phyloP scores from a whole-genome alignment of 2,797 vertebrate genomes.

The Poeciliopsis turneri region DNA sequence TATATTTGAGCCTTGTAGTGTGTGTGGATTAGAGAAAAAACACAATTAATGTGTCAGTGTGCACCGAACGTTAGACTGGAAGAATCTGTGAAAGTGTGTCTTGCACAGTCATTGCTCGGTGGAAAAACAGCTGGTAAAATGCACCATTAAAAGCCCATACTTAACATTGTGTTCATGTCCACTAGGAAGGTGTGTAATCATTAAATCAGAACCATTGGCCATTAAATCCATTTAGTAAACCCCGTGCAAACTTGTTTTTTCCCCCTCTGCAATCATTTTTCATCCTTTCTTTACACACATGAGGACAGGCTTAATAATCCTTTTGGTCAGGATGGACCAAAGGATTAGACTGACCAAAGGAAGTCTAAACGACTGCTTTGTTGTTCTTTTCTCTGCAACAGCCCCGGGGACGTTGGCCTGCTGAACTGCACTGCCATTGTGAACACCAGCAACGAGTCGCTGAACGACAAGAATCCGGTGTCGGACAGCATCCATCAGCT shows the following conservation, averaged over 20 bases:
- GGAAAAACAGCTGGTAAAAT: neutral
- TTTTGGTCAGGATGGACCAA: neutral
- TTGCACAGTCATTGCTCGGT: neutral
- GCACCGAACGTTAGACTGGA: neutral
- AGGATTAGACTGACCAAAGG: neutral
- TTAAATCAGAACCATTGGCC: neutral
- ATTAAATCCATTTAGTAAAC: neutral
- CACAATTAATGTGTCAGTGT: too few species aligned
- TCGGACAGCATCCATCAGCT: constrained; percentile 91
- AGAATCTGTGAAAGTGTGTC: neutral
- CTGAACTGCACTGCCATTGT: constrained; percentile 95
- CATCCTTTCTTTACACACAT: neutral
- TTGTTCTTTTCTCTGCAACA: constrained; percentile 50
- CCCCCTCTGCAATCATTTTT: neutral
- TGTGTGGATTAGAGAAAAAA: too few species aligned
- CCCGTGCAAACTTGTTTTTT: neutral
- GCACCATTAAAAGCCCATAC: neutral
- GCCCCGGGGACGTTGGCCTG: constrained; percentile 89
- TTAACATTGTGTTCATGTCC: neutral
- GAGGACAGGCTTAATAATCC: neutral
- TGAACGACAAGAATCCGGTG: constrained; percentile 93
- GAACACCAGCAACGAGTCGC: constrained; percentile 95
- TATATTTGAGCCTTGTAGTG: too few species aligned
- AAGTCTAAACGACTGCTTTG: neutral
- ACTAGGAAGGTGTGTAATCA: neutral